These are phyloP conservation scores for Pemphredon lugubris DNA, from an alignment of 2,888 invertebrate species.

Conservation along the genomic window DNA sequence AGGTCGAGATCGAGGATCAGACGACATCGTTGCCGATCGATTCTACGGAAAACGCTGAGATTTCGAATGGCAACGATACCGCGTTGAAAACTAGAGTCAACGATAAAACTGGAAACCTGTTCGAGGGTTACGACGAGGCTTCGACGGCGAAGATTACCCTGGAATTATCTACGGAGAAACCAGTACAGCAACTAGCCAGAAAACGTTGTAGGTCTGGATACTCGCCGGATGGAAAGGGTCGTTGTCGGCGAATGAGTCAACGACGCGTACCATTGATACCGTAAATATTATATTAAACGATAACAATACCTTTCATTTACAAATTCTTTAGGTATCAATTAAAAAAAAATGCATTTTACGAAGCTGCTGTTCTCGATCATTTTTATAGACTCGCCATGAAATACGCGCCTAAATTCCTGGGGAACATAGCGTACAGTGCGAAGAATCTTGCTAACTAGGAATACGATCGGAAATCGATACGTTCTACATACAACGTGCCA, in stretches of 20 bases:
- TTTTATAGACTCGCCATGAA: constrained; percentile 60
- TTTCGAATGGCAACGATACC: neutral
- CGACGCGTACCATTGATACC: constrained; percentile 72
- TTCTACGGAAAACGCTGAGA: neutral
- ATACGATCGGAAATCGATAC: neutral
- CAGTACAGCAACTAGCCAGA: constrained; percentile 21
- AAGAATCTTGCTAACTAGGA: constrained; percentile 7
- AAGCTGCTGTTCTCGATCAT: neutral
- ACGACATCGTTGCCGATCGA: neutral
- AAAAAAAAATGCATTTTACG: no score
- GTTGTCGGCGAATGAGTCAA: constrained; percentile 73
- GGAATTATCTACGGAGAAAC: neutral
- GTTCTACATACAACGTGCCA: constrained; percentile 10
- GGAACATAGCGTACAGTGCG: neutral
- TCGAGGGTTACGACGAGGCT: neutral
- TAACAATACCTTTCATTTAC: no score
- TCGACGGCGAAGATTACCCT: neutral
- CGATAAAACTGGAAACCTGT: constrained; percentile 20
- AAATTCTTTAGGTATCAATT: no score
- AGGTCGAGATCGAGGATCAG: neutral
- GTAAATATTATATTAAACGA: constrained; percentile 67
- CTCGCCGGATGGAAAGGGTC: constrained; percentile 73
- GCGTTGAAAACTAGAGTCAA: constrained; percentile 11
- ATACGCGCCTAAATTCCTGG: constrained; percentile 53
- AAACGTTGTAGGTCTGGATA: constrained; percentile 73